Evolutionary conservation across 2,888 invertebrate genomes (phyloP), one percentile per base, ranked within the genome.

Genomic region (Diaphora mendica): DNA sequence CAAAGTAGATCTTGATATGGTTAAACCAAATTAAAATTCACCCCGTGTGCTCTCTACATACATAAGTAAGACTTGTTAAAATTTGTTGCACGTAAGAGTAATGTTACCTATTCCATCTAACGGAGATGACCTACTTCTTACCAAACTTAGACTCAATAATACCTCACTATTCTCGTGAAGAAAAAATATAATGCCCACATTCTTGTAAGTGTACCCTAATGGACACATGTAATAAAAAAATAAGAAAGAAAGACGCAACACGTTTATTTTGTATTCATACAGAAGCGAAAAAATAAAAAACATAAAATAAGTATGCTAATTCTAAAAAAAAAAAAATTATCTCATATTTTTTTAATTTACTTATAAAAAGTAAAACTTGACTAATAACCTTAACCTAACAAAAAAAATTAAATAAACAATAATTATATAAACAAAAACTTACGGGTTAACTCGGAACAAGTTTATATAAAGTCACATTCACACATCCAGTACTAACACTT

Each of bases 401-500:
- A 30, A 17, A 30, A 59, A 30, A 26, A 17, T 33, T 13, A 44
- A n/a, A n/a, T n/a, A n/a, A 30, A 30, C 2, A 2, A 26, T 26
- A 17, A 62, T 13, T 30, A 17, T 66, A 30, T 70, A 72, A 79
- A 73, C 71, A 67, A 65, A 72, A 77, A 82, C 85, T 83, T 85
- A 83, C 85, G 17, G 59, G 66, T 68, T 11, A 79, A 77, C 72
- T 85, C 65, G 72, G 64, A 71, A 39, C 71, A 77, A 82, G 79
- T 72, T 85, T 83, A 83, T 81, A n/a, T 81, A 77, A 80, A 80
- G 71, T 79, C 83, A 88, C 87, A 81, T 69, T 70, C 83, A 78
- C 77, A 72, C 82, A 82, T 83, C 74, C 81, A 79, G 48, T 69
- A 71, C 71, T 72, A 64, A 78, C 79, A 82, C 79, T 79, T 78